phyloP scores from a whole-genome alignment of 2,888 invertebrate genomes.

The Cantharis nigra region DNA sequence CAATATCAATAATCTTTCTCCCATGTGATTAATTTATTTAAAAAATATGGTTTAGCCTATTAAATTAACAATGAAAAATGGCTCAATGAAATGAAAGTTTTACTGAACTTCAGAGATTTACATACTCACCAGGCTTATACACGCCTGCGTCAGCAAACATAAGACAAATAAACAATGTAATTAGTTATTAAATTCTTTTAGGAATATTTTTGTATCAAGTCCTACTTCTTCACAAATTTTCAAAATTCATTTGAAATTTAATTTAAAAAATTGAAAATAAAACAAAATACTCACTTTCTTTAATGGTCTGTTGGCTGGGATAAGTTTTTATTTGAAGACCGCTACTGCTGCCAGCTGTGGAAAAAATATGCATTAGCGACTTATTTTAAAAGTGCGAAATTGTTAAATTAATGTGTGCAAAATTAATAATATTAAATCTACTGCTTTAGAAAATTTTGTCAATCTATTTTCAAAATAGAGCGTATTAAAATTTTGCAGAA shows the following conservation, averaged over 20 bases:
- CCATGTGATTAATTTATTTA: neutral
- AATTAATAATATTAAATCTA: constrained; percentile 2
- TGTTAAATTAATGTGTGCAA: neutral
- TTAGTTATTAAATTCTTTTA: constrained; percentile 31
- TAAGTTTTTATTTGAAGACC: constrained; percentile 74
- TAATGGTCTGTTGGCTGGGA: constrained; percentile 76
- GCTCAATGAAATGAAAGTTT: constrained; percentile 25
- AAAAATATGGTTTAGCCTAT: constrained; percentile 3
- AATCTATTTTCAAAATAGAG: neutral
- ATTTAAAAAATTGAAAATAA: constrained; percentile 32
- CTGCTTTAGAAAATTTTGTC: neutral
- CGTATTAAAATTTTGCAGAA: neutral
- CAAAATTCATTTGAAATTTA: neutral
- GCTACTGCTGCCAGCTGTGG: constrained; percentile 12
- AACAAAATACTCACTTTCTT: constrained; percentile 76
- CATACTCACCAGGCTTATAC: constrained; percentile 54
- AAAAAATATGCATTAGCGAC: neutral
- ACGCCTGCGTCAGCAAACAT: constrained; percentile 50
- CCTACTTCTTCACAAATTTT: neutral
- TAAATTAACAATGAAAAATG: constrained; percentile 11
- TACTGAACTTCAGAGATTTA: constrained; percentile 11
- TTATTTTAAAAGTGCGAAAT: neutral
- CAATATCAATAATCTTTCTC: neutral
- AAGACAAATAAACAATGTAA: constrained; percentile 45
- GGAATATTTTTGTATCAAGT: neutral